Conservation (phyloP, 2,888 invertebrate species). For the Agonopterix alstromeriana region DNA sequence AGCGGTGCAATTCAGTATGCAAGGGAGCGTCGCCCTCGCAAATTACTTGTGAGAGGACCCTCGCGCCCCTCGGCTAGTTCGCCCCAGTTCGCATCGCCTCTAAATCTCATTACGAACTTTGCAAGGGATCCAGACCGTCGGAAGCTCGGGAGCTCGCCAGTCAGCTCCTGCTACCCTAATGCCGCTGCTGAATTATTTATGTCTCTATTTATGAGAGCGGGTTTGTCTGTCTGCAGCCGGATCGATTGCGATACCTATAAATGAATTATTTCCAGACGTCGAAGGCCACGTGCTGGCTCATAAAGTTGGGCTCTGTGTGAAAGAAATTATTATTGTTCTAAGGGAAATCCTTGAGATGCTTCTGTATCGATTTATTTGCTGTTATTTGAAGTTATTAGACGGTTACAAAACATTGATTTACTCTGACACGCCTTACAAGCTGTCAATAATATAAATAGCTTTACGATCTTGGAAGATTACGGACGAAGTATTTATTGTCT, state of each 20-base stretch:
- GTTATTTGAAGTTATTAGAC: conserved; percentile 5
- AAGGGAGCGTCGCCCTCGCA: conserved; percentile 33
- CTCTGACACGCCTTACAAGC: too few species aligned
- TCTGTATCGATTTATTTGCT: conserved; percentile 11
- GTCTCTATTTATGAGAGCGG: conserved; percentile 31
- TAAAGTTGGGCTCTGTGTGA: conserved; percentile 23
- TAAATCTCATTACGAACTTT: conserved; percentile 53
- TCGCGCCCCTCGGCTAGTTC: conserved; percentile 18
- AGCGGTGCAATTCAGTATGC: conserved; percentile 32
- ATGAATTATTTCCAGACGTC: conserved; percentile 38
- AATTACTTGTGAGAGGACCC: conserved; percentile 31
- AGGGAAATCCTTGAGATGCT: conserved; percentile 20
- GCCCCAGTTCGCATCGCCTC: conserved; percentile 29
- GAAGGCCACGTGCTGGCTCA: conserved; percentile 30
- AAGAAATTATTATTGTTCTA: conserved; percentile 27
- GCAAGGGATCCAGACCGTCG: conserved; percentile 20
- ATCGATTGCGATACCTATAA: conserved; percentile 40
- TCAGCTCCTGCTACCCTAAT: conserved; percentile 10
- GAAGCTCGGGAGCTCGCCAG: not conserved
- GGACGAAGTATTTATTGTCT: too few species aligned
- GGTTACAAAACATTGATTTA: not conserved
- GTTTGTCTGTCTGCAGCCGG: conserved; percentile 32
- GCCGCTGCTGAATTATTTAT: conserved; percentile 47
- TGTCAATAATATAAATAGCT: too few species aligned
- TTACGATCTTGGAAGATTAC: too few species aligned